Conservation (phyloP, 2,888 invertebrate species). For the Gymnocheta viridis region DNA sequence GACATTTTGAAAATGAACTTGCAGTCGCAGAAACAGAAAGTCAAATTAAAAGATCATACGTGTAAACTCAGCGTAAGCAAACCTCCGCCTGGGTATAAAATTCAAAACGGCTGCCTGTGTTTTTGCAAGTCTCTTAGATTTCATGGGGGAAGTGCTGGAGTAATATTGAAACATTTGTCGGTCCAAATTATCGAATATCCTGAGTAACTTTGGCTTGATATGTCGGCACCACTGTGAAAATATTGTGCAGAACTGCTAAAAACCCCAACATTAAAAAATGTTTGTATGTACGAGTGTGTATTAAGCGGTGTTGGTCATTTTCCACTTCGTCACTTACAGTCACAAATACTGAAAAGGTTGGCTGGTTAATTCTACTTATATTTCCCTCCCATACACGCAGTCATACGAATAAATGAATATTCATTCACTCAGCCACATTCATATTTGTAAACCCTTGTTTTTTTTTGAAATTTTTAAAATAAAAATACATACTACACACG, state of each 20-base stretch:
- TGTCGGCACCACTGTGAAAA: background rate
- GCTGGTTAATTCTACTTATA: conserved; percentile 32
- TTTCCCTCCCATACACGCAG: background rate
- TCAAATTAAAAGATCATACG: no score
- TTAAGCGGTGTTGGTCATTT: conserved; percentile 32
- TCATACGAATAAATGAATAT: conserved; percentile 13
- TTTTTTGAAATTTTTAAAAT: conserved; percentile 9
- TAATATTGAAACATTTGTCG: no score
- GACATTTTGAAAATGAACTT: no score
- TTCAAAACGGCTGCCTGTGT: no score
- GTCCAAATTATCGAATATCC: no score
- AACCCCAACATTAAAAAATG: conserved; percentile 33
- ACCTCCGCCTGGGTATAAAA: no score
- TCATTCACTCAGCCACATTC: background rate
- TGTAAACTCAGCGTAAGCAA: no score
- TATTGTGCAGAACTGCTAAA: conserved; percentile 23
- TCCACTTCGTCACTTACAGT: conserved; percentile 39
- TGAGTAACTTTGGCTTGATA: no score
- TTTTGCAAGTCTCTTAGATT: no score
- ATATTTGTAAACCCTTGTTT: conserved; percentile 17
- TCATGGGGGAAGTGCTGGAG: no score
- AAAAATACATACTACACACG: conserved; percentile 16
- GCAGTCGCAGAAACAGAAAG: no score
- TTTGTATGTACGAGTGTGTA: background rate
- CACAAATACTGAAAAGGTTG: conserved; percentile 33